Base-by-base conservation (phyloP, 2,797 vertebrate genomes). In the Poliocrania exsul region DNA sequence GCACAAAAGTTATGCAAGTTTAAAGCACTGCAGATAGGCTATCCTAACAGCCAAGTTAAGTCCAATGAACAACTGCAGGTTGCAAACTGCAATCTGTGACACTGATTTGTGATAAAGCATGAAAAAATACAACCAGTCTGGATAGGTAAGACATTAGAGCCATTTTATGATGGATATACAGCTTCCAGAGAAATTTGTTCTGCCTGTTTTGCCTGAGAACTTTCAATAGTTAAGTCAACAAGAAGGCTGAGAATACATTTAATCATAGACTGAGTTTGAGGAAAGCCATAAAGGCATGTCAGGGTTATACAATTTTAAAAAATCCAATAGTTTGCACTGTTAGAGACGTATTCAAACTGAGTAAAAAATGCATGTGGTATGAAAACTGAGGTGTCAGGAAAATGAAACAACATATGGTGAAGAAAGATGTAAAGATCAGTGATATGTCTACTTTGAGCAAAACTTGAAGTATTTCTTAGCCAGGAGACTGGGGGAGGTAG, bases 91-190 rank as follows among this genome's bases (percentile, higher is more conserved):
- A 81, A 49, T 89, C 86, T 78, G 66, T 89, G 89, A 73, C 51
- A 69, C 81, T 72, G 87, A 72, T 88, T 92, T 88, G 66, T 53
- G 89, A 92, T 86, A 95, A 79, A 79, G 51, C 62, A 79, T 90
- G 87, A 92, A 92, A 93, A 96, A 96, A 96, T 70, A 75, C 42
- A 86, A 58, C 58, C 54, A 70, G 31, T 37, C 80, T 50, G 66
- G 66, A 72, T 0, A 93, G 51, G 83, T 75, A 93, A 90, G 67
- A 75, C 2, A 13, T 75, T 14, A 88, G 47, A 88, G 37, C 3
- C n/a, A 65, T 77, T 88, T 93, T 79, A 66, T 80, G 77, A 95
- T 62, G 73, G 62, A 92, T 91, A 83, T 66, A 89, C 44, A 65
- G 77, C 73, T 93, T 64, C 37, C 31, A 49, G 31, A 85, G 58